Evolutionary conservation across 2,113 vertebrate genomes (phyloP).

Genomic region (Cinclus cinclus): DNA sequence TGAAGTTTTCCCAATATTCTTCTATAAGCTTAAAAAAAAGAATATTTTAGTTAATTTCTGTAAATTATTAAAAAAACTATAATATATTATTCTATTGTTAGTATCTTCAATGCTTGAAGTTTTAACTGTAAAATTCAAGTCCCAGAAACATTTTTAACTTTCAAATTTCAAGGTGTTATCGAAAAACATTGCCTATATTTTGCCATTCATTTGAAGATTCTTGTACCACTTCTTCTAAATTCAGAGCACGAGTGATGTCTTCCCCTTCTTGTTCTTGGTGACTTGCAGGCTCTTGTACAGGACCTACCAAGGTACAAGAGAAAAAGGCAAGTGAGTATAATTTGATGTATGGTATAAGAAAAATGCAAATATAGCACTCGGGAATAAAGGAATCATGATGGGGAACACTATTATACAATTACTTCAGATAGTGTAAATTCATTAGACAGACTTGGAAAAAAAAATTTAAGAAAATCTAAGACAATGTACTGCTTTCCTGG

Average conservation of each 20-base stretch:
- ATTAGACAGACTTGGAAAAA: background rate
- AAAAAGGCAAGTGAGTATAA: background rate
- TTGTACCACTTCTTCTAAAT: conserved; percentile 82
- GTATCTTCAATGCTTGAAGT: conserved; percentile 26
- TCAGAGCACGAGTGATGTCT: conserved; percentile 74
- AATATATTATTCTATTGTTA: conserved; percentile 54
- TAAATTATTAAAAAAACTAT: conserved; percentile 55
- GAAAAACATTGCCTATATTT: conserved; percentile 82
- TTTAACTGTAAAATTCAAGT: conserved; percentile 11
- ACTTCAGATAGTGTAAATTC: background rate
- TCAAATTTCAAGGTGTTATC: conserved; percentile 12
- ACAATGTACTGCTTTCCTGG: background rate
- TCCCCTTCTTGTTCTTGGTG: conserved; percentile 74
- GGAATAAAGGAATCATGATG: background rate
- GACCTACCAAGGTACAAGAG: conserved; percentile 44
- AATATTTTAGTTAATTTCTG: conserved; percentile 41
- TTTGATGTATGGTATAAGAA: background rate
- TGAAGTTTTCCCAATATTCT: conserved; percentile 12
- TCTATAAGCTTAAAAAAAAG: conserved; percentile 64
- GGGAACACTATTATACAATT: background rate
- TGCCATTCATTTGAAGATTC: conserved; percentile 84
- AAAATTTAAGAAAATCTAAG: fast-evolving
- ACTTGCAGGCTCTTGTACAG: conserved; percentile 63
- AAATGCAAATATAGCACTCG: background rate
- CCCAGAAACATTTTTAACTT: background rate